These are phyloP conservation scores for Tachysurus vachellii DNA, from an alignment of 2,113 vertebrate species.

Conservation along the genomic window DNA sequence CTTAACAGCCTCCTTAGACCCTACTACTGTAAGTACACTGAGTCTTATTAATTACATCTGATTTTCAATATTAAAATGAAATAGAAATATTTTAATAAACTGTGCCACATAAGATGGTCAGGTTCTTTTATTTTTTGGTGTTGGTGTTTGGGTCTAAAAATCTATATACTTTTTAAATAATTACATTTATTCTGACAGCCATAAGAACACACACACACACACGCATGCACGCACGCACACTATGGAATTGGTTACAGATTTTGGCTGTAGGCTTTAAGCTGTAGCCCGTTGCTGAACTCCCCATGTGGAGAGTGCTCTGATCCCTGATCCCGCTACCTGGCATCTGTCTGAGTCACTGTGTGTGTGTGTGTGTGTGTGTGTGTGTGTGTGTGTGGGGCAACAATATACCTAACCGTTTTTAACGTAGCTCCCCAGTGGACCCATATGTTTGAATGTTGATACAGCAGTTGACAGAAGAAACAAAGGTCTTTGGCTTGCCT, in stretches of 20 bases:
- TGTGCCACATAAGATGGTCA: no score
- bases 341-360: slow-evolving; percentile 10
- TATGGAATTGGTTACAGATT: slow-evolving; percentile 43
- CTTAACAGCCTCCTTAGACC: neutral
- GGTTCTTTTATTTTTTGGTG: neutral
- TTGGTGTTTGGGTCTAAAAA: neutral
- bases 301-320: slow-evolving; percentile 29
- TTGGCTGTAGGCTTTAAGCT: slow-evolving; percentile 19
- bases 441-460: slow-evolving; percentile 37
- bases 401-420: slow-evolving; percentile 22
- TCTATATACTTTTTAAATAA: neutral
- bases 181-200: neutral
- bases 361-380: slow-evolving; percentile 16
- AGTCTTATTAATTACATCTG: neutral
- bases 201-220: slow-evolving; percentile 15
- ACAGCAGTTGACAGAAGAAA: slow-evolving; percentile 35
- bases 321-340: slow-evolving; percentile 28
- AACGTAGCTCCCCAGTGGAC: slow-evolving; percentile 17
- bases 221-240: slow-evolving; percentile 11
- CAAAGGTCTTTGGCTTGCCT: slow-evolving; percentile 22
- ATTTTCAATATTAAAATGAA: neutral
- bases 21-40: neutral
- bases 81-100: no score
- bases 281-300: slow-evolving; percentile 32
- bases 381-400: slow-evolving; percentile 6